Base-by-base conservation (phyloP, 2,888 invertebrate species). In the Platynereis dumerilii region DNA sequence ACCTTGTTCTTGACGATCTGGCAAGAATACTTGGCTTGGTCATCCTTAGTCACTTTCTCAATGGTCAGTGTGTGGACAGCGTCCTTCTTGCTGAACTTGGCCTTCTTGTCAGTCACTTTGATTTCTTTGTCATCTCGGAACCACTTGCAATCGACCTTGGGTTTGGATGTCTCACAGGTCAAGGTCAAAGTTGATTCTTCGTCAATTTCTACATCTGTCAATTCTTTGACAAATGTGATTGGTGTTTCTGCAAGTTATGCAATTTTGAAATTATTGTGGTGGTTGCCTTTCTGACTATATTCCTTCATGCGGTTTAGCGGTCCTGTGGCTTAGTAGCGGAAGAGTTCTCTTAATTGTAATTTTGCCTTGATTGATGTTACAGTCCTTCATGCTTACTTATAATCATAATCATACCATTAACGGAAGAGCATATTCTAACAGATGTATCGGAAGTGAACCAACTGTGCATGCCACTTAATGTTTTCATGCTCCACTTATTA, bases 131-230 rank as follows among this genome's bases (percentile, higher is more conserved):
- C 78, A 77, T 95, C 90, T 82, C 94, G 94, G 81, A 91, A 94
- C 96, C 96, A 96, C 70, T 91, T 90, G 1, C 95, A 92, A 68
- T 90, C 88, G 1, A 96, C 94, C 62, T 93, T 86, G 54, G 95
- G 96, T 86, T 96, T 96, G 26, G 94, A 94, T n/a, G 96, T 87
- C 83, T 96, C 94, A 73, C 95, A 91, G 77, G 93, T 92, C 82
- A 97, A 94, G 39, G 89, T 90, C 0, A 93, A 94, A 74, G 71
- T 72, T 24, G 75, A 73, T 24, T 74, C 68, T 67, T 80, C 79
- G 29, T 72, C 67, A 24, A 78, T 71, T 10, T 54, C 22, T 24
- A 26, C 60, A 58, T 65, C 72, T 2, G 44, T 48, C 5, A 62
- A 56, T 17, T 48, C 52, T 12, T 29, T 29, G 27, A 45, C 44